A percentile compares a stretch with the other conserved stretches of the same genome.
These are phyloP conservation scores for Furnarius figulus DNA, from an alignment of 2,113 vertebrate species.

Conservation along the genomic window DNA sequence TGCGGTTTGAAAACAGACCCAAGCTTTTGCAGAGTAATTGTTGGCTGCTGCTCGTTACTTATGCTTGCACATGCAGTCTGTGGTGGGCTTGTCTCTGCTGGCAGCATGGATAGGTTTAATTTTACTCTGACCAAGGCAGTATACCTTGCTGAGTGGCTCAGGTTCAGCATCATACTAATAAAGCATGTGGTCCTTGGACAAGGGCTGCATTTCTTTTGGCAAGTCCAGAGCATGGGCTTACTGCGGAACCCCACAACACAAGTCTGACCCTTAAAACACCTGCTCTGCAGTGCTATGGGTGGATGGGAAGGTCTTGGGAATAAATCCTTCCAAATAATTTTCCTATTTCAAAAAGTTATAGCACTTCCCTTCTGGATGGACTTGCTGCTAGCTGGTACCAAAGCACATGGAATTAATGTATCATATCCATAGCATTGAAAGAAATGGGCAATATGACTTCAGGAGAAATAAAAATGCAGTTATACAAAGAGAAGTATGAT, in stretches of 20 bases:
- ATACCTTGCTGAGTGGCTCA: neutral
- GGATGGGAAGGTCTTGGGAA: neutral
- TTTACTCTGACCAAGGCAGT: conserved; percentile 12
- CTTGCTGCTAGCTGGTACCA: neutral
- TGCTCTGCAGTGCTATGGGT: neutral
- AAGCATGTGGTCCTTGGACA: conserved; percentile 9
- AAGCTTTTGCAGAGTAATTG: neutral
- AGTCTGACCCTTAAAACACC: neutral
- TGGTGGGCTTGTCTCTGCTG: conserved; percentile 7
- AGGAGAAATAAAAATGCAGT: neutral
- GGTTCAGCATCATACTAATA: conserved; percentile 6
- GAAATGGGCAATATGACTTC: neutral
- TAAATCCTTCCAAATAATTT: neutral
- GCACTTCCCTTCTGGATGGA: neutral
- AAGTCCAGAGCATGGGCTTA: neutral
- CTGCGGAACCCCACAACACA: fast-evolving
- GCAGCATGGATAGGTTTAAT: neutral
- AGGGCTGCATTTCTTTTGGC: neutral
- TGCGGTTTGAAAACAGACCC: conserved; percentile 3
- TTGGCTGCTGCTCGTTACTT: conserved; percentile 7
- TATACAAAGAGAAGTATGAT: neutral
- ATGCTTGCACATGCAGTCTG: neutral
- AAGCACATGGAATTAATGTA: neutral
- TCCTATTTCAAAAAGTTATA: neutral
- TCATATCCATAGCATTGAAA: neutral